These are phyloP conservation scores for Drosophila mauritiana DNA, from an alignment of 1,140 invertebrate genomes.

Conservation along the genomic window DNA sequence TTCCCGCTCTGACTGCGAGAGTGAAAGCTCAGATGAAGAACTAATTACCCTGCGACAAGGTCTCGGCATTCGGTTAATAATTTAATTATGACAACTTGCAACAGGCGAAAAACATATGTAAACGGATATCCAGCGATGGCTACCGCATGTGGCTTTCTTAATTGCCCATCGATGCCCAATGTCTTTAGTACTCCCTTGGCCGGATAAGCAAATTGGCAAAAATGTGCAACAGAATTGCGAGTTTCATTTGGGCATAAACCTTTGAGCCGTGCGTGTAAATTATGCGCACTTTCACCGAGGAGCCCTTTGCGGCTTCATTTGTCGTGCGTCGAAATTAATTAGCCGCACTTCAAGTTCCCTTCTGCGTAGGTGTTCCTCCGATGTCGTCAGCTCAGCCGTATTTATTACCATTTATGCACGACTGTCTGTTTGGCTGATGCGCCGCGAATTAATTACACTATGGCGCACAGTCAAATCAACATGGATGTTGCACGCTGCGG, in stretches of 20 bases:
- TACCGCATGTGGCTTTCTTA: constrained; percentile 77
- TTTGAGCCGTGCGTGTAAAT: constrained; percentile 60
- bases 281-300: constrained; percentile 78
- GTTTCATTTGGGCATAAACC: constrained; percentile 56
- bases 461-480: constrained; percentile 52
- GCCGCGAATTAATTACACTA: constrained; percentile 67
- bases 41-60: constrained; percentile 53
- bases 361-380: constrained; percentile 57
- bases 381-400: constrained; percentile 70
- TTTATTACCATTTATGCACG: constrained; percentile 70
- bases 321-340: constrained; percentile 80
- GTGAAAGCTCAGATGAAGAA: constrained; percentile 53
- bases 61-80: constrained; percentile 44
- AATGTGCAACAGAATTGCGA: constrained; percentile 63
- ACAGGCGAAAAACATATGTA: constrained; percentile 33
- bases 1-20: constrained; percentile 3
- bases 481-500: constrained; percentile 71
- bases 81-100: constrained; percentile 72
- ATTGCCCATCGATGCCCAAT: constrained; percentile 51
- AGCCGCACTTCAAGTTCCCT: constrained; percentile 48
- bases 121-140: constrained; percentile 54
- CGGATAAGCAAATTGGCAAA: constrained; percentile 76
- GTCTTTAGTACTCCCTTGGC: constrained; percentile 2
- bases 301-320: constrained; percentile 53
- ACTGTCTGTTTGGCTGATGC: constrained; percentile 53